phyloP scores from a whole-genome alignment of 2,113 vertebrate species.

The Apodemus speciosus region DNA sequence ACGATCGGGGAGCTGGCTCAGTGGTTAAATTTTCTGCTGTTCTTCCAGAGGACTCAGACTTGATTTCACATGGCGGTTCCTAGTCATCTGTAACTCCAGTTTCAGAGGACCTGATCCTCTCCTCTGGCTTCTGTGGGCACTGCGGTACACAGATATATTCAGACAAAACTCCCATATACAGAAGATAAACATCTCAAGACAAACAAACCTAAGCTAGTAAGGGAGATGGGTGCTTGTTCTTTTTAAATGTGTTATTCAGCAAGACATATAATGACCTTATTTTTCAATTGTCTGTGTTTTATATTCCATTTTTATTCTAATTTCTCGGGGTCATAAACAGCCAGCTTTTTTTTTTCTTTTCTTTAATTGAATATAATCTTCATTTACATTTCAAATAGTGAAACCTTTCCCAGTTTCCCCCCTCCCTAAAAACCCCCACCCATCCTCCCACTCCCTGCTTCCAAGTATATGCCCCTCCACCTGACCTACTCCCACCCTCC shows the following conservation, averaged over 20 bases:
- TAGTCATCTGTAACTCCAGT: not conserved
- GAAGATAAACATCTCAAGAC: not conserved
- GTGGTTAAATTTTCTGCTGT: not conserved
- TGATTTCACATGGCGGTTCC: not conserved
- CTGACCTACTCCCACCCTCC: no score
- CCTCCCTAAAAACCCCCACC: no score
- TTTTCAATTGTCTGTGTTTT: not conserved
- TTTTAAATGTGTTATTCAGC: not conserved
- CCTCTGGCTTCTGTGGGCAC: not conserved
- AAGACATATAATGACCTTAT: not conserved
- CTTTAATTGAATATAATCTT: no score
- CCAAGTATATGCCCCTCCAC: no score
- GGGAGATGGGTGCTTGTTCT: not conserved
- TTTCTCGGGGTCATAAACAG: conserved; percentile 29
- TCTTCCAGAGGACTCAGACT: not conserved
- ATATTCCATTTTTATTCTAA: not conserved
- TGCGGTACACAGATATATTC: not conserved
- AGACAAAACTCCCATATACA: not conserved
- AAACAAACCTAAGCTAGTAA: not conserved
- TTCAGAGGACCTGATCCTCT: not conserved
- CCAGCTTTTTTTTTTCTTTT: not conserved
- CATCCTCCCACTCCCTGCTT: no score
- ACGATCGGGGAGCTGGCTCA: not conserved
- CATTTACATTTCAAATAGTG: no score
- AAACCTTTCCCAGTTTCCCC: no score